Evolutionary conservation across 2,888 invertebrate species (phyloP).

Genomic region (Spisula subtruncata): DNA sequence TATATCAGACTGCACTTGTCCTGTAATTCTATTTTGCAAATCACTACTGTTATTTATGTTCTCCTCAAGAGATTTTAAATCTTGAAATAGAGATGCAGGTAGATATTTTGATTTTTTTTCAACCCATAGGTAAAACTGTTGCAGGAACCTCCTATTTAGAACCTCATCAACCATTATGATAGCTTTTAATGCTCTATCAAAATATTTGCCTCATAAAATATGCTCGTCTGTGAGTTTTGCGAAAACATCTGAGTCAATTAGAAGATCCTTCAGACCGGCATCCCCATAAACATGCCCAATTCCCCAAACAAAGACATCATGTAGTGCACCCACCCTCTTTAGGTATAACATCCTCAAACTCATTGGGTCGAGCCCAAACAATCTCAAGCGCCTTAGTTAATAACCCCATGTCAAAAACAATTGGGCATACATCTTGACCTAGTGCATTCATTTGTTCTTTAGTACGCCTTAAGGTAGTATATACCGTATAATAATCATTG

Average conservation of each 20-base stretch:
- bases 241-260: constrained; percentile 49
- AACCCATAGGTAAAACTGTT: too few relatives aligned
- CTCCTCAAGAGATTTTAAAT: not conserved
- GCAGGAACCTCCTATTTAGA: constrained; percentile 34
- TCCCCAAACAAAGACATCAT: constrained; percentile 51
- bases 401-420: constrained; percentile 53
- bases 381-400: constrained; percentile 56
- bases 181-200: constrained; percentile 47
- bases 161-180: constrained; percentile 54
- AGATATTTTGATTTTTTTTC: not conserved
- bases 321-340: constrained; percentile 59
- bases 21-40: not conserved
- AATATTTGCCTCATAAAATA: constrained; percentile 52
- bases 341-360: constrained; percentile 40
- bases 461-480: constrained; percentile 32
- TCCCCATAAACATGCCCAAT: constrained; percentile 52
- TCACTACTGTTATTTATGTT: too few relatives aligned
- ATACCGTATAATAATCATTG: constrained; percentile 41
- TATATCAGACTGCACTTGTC: not conserved
- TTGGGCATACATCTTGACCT: constrained; percentile 35
- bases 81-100: not conserved
- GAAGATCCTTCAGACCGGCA: constrained; percentile 40
- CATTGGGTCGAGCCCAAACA: constrained; percentile 32
- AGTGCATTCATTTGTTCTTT: constrained; percentile 51
- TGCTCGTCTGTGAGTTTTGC: constrained; percentile 41